Conservation (phyloP, 2,113 vertebrate species). For the Hassar affinis region DNA sequence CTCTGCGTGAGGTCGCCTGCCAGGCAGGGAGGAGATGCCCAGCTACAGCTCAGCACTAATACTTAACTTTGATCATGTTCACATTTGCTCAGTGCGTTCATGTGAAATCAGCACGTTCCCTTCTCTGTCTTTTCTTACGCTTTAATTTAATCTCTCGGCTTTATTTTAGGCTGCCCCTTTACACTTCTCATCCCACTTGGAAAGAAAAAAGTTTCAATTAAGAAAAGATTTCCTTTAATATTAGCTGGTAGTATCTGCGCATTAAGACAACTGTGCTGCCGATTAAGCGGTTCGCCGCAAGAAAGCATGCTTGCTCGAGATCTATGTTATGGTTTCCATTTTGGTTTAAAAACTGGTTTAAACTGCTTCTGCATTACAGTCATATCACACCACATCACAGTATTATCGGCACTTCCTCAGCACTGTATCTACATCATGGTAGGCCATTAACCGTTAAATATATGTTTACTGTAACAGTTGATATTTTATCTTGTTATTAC, state of each 20-base stretch:
- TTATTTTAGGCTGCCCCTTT: background rate
- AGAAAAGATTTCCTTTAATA: background rate
- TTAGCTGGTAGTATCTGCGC: too few species aligned
- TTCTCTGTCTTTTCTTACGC: background rate
- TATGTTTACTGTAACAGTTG: background rate
- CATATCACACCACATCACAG: background rate
- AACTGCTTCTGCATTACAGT: background rate
- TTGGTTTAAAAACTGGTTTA: background rate
- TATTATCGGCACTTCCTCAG: background rate
- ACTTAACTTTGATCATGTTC: slow-evolving; percentile 42
- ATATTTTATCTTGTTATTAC: background rate
- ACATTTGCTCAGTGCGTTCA: slow-evolving; percentile 34
- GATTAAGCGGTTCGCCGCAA: background rate
- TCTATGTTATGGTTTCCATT: background rate
- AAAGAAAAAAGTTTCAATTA: background rate
- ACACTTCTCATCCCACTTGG: background rate
- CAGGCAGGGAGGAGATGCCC: slow-evolving; percentile 48
- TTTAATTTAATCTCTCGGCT: background rate
- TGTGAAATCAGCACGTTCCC: slow-evolving; percentile 21
- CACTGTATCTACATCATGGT: background rate
- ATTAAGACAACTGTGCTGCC: background rate
- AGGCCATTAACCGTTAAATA: background rate
- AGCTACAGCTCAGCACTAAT: background rate
- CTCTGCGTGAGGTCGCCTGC: slow-evolving; percentile 37
- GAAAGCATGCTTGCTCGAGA: too few species aligned